phyloP scores from a whole-genome alignment of 2,888 invertebrate species.

The Melanostoma mellinum region DNA sequence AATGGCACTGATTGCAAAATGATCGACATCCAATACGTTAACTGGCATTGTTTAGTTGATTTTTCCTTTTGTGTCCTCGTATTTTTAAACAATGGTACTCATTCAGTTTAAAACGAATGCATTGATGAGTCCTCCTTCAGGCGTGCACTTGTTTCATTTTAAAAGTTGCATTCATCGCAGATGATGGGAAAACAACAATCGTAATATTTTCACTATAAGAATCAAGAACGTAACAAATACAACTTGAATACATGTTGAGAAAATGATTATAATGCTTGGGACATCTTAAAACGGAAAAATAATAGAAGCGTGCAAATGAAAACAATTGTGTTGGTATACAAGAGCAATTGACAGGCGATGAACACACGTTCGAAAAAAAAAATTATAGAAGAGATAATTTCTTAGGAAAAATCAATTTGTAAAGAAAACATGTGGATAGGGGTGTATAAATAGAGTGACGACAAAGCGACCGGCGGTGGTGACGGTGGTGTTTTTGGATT shows the following conservation, averaged over 20 bases:
- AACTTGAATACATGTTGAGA: slow-evolving; percentile 17
- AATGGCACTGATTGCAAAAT: slow-evolving; percentile 93
- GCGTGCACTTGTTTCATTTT: slow-evolving; percentile 4
- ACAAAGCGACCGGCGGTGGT: not conserved
- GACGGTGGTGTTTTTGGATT: slow-evolving; percentile 18
- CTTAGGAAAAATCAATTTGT: slow-evolving; percentile 43
- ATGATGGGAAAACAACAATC: slow-evolving; percentile 22
- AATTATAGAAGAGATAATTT: slow-evolving; percentile 33
- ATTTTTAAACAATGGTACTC: slow-evolving; percentile 38
- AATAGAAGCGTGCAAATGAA: slow-evolving; percentile 13
- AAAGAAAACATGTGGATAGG: slow-evolving; percentile 22
- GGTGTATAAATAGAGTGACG: slow-evolving; percentile 37
- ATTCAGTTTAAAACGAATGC: slow-evolving; percentile 39
- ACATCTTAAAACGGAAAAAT: slow-evolving; percentile 28
- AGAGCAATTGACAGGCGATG: slow-evolving; percentile 51
- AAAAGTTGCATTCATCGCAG: slow-evolving; percentile 20
- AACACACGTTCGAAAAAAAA: slow-evolving; percentile 33
- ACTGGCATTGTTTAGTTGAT: slow-evolving; percentile 78
- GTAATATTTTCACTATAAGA: slow-evolving; percentile 18
- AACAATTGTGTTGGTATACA: slow-evolving; percentile 42
- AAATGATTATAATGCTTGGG: slow-evolving; percentile 38
- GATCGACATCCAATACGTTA: slow-evolving; percentile 89
- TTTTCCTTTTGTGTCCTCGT: not conserved
- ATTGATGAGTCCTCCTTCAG: slow-evolving; percentile 11
- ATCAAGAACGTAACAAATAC: slow-evolving; percentile 25